A percentile compares a stretch with the other conserved stretches of the same genome.
Conservation (phyloP, 2,797 vertebrate genomes). For the Cetoscarus ocellatus region DNA sequence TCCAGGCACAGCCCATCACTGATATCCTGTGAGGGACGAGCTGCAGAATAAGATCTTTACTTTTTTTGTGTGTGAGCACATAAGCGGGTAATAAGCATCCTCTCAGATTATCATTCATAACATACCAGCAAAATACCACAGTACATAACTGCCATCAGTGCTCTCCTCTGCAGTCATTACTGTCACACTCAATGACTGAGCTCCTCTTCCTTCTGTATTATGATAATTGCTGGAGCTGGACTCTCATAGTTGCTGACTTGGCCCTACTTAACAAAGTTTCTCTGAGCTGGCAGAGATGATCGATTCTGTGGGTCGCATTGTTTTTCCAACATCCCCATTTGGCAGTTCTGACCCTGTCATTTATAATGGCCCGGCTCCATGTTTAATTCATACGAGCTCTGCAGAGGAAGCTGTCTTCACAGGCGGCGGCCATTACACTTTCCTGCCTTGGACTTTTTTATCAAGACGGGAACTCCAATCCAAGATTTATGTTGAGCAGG, state of each 20-base stretch:
- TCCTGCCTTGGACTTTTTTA: constrained; percentile 66
- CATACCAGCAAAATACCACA: constrained; percentile 33
- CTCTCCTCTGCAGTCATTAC: constrained; percentile 23
- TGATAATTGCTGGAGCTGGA: constrained; percentile 26
- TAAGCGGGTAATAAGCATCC: constrained; percentile 11
- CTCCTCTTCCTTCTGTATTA: constrained; percentile 22
- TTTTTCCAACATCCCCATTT: constrained; percentile 73
- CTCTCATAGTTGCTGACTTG: constrained; percentile 58
- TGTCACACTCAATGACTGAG: constrained; percentile 31
- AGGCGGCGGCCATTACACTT: constrained; percentile 59
- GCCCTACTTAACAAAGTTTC: constrained; percentile 62
- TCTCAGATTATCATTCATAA: constrained; percentile 31
- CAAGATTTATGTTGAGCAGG: constrained; percentile 56
- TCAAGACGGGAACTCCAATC: constrained; percentile 45
- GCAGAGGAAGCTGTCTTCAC: constrained; percentile 62
- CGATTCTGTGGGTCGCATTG: constrained; percentile 72
- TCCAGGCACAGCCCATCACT: no score
- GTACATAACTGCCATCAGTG: constrained; percentile 18
- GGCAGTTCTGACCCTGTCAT: constrained; percentile 71
- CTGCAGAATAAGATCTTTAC: neutral
- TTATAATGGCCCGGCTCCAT: constrained; percentile 67
- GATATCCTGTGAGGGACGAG: neutral
- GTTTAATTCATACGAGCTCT: constrained; percentile 70
- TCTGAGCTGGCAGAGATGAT: constrained; percentile 65
- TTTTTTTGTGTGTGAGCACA: constrained; percentile 3